Conservation (phyloP, 2,797 vertebrate genomes). For the Platalea minor region DNA sequence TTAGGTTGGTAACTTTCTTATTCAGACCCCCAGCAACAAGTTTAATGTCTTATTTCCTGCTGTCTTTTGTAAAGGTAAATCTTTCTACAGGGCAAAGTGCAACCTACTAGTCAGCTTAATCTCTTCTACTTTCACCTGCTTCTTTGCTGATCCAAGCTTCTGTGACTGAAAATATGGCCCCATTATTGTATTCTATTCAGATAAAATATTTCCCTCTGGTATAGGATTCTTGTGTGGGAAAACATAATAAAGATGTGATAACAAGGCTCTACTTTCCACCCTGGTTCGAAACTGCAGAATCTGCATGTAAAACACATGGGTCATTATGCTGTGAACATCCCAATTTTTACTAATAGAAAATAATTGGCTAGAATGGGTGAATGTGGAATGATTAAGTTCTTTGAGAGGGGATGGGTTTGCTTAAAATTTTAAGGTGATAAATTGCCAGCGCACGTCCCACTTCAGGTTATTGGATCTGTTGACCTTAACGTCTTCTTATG, state of each 20-base stretch:
- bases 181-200: background rate
- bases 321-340: background rate
- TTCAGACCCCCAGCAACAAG: background rate
- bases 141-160: background rate
- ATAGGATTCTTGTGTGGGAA: background rate
- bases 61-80: background rate
- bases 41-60: background rate
- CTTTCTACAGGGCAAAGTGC: background rate
- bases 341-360: conserved; percentile 39
- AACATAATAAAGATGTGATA: background rate
- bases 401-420: background rate
- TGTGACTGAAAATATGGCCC: background rate
- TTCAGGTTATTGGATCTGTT: conserved; percentile 66
- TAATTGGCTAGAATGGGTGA: background rate
- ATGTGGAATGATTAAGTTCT: background rate
- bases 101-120: background rate
- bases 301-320: background rate
- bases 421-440: conserved; percentile 34
- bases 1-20: background rate
- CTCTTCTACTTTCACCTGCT: background rate
- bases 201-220: background rate
- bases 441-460: background rate
- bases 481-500: conserved; percentile 58
- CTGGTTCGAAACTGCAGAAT: background rate
- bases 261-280: background rate